Evolutionary conservation across 2,888 invertebrate species (phyloP).

Genomic region (Trichogramma evanescens): DNA sequence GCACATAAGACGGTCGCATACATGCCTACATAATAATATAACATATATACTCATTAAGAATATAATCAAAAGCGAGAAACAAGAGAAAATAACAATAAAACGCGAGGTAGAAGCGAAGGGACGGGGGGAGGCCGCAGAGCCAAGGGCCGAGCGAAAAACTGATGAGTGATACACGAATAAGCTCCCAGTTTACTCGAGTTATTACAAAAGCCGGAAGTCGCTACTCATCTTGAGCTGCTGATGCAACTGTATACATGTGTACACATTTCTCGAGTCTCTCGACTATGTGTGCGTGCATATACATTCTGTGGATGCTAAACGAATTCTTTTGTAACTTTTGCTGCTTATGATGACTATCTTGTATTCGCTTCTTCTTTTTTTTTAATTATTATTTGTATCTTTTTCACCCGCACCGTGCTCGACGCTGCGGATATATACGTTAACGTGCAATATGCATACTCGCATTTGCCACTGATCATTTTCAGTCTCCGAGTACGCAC

Average conservation of each 20-base stretch:
- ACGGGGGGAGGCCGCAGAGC: conserved; percentile 14
- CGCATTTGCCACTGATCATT: too few relatives aligned
- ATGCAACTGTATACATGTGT: too few relatives aligned
- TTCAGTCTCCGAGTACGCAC: too few relatives aligned
- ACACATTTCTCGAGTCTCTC: background rate
- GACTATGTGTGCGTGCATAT: too few relatives aligned
- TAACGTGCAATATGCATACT: too few relatives aligned
- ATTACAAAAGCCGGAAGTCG: conserved; percentile 33
- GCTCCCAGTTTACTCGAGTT: conserved; percentile 17
- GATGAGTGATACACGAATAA: conserved; percentile 4
- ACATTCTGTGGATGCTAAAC: conserved; percentile 31
- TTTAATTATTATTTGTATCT: too few relatives aligned
- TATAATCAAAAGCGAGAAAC: conserved; percentile 3
- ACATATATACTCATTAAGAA: too few relatives aligned
- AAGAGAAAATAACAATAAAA: conserved; percentile 20
- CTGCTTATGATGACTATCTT: background rate
- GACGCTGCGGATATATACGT: background rate
- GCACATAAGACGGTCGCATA: too few relatives aligned
- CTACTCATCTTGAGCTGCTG: conserved; percentile 24
- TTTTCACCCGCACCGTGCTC: too few relatives aligned
- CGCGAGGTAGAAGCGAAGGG: conserved; percentile 19
- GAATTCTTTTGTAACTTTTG: conserved; percentile 24
- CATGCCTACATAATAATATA: too few relatives aligned
- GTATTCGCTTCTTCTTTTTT: too few relatives aligned
- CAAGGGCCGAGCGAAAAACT: conserved; percentile 23